Base-by-base conservation (phyloP, 2,113 vertebrate genomes). In the Euleptes europaea region DNA sequence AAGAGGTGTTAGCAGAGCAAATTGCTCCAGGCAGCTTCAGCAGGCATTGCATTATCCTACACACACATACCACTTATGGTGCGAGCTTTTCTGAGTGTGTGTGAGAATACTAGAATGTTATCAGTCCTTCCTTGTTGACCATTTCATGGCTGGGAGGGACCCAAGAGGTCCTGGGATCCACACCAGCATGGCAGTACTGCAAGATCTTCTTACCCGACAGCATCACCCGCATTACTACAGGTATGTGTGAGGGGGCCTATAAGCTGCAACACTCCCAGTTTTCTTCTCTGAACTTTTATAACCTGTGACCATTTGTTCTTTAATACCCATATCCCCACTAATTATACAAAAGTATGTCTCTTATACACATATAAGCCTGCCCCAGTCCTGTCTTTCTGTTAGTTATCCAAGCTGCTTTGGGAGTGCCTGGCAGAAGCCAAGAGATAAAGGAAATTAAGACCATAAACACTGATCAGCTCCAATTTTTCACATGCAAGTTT, bases 381-480 rank as follows among this genome's bases (percentile, higher is more conserved):
- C 65, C 8, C 72, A 79, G 21, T 78, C 66, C 6, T 12, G 54
- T 80, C 79, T 38, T 54, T 13, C 57, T 21, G 13, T 28, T 28
- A 35, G 67, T 3, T 14, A 40, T 19, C 60, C 38, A 31, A 69
- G 17, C 77, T 72, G 86, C 63, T 83, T 86, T 57, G 8, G 94
- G 93, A 92, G 94, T 97, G 96, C 96, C 95, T 97, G 96, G 97
- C 96, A 97, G 96, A 96, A 97, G 96, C 97, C 97, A 94, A 92
- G 95, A 96, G 95, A 95, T 92, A 96, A 96, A 96, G 97, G 96
- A 97, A 97, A 97, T 96, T 94, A 96, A 95, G 95, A 94, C 96
- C 96, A 96, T 97, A 97, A 97, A 97, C 94, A 96, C 95, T 96
- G 96, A 97, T 97, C 97, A 96, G 94, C 95, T 97, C 96, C 96